phyloP scores from a whole-genome alignment of 92 coral and sea anemone species.

The Scolanthus callimorphus region DNA sequence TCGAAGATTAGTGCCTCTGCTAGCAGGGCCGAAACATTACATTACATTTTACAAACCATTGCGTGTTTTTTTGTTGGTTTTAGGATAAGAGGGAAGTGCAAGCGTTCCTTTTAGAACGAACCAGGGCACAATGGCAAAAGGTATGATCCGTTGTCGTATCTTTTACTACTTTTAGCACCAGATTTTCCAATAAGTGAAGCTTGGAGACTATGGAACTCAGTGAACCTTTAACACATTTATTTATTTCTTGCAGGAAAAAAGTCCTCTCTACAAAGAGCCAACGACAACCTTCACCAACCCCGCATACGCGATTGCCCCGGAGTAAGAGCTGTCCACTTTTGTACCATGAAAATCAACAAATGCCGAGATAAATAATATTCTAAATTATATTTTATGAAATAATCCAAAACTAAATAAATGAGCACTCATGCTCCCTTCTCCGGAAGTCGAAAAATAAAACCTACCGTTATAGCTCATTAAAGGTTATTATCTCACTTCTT shows the following conservation, averaged over 20 bases:
- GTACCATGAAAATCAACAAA: too few relatives aligned
- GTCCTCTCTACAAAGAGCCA: conserved; percentile 90
- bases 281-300: conserved; percentile 93
- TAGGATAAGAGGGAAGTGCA: conserved; percentile 1
- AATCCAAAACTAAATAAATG: too few relatives aligned
- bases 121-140: conserved; percentile 3
- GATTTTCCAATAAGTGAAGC: not conserved
- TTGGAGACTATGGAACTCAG: not conserved
- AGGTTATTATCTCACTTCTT: too few relatives aligned
- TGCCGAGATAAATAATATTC: too few relatives aligned
- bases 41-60: not conserved
- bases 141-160: not conserved
- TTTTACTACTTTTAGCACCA: not conserved
- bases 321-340: too few relatives aligned
- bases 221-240: not conserved
- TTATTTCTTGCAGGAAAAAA: conserved; percentile 73
- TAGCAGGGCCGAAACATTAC: not conserved
- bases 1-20: too few relatives aligned
- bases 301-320: conserved; percentile 53
- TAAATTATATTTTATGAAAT: too few relatives aligned
- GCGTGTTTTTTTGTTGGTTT: too few relatives aligned
- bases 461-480: too few relatives aligned
- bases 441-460: too few relatives aligned
- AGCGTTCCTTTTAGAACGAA: not conserved
- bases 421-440: too few relatives aligned